phyloP scores from a whole-genome alignment of 2,113 vertebrate genomes.

The Athene noctua region DNA sequence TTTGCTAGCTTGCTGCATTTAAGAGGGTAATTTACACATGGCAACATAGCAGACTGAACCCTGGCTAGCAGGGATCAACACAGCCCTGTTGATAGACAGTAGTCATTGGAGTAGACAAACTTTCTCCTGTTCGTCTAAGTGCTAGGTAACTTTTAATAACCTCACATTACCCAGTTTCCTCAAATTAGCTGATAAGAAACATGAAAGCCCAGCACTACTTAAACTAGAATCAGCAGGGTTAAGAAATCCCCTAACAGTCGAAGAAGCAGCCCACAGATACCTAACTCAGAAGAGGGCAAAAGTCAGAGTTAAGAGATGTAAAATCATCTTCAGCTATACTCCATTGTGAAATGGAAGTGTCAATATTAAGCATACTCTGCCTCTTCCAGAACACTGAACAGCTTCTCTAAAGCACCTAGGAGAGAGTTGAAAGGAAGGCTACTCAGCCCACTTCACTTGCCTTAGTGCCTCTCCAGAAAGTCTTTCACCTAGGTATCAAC shows the following conservation, averaged over 20 bases:
- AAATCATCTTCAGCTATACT: neutral
- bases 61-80: neutral
- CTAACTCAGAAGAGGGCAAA: neutral
- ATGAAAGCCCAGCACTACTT: neutral
- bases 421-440: neutral
- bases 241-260: neutral
- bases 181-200: neutral
- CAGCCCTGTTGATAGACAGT: neutral
- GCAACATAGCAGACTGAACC: neutral
- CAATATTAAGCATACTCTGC: neutral
- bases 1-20: neutral
- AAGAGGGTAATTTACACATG: neutral
- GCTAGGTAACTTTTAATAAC: neutral
- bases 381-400: neutral
- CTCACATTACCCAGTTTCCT: neutral
- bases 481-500: neutral
- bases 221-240: neutral
- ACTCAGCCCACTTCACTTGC: neutral
- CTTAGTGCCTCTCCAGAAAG: neutral
- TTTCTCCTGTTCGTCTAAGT: neutral
- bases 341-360: neutral
- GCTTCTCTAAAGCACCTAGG: neutral
- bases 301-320: neutral
- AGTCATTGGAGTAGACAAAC: neutral
- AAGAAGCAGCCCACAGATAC: neutral